Conservation (phyloP, 2,113 vertebrate species). For the Leptodactylus fuscus region DNA sequence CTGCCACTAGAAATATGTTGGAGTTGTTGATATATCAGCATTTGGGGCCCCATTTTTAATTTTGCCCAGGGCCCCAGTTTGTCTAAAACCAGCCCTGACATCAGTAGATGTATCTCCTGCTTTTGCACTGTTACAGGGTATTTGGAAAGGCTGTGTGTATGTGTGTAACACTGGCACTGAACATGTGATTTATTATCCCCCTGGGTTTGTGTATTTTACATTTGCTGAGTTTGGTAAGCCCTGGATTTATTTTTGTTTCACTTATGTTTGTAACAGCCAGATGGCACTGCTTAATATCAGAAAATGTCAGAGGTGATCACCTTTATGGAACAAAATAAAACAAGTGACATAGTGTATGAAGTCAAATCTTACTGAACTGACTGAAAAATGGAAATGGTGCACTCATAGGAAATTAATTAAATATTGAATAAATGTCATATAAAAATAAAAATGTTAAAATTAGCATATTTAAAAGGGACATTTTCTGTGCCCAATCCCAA, state of each 20-base stretch:
- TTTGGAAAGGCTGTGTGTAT: not conserved
- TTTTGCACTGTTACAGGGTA: not conserved
- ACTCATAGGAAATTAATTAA: no score
- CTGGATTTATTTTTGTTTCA: conserved; percentile 23
- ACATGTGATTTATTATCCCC: conserved; percentile 2
- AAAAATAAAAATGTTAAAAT: no score
- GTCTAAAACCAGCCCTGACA: no score
- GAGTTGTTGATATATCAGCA: no score
- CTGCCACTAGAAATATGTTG: no score
- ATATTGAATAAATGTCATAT: no score
- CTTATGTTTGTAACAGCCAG: conserved; percentile 5
- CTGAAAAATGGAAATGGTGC: no score
- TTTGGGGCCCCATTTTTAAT: no score
- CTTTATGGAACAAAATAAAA: not conserved
- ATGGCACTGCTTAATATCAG: conserved; percentile 28
- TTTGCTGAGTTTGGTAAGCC: conserved; percentile 4
- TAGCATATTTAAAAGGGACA: no score
- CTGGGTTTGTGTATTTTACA: not conserved
- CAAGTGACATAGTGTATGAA: not conserved
- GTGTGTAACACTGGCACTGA: conserved; percentile 1
- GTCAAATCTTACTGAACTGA: no score
- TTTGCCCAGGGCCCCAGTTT: no score
- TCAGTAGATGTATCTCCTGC: not conserved
- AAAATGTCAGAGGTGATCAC: not conserved
- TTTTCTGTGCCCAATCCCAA: no score